These are phyloP conservation scores for Sylvietta virens DNA, from an alignment of 2,113 vertebrate genomes.

Conservation along the genomic window DNA sequence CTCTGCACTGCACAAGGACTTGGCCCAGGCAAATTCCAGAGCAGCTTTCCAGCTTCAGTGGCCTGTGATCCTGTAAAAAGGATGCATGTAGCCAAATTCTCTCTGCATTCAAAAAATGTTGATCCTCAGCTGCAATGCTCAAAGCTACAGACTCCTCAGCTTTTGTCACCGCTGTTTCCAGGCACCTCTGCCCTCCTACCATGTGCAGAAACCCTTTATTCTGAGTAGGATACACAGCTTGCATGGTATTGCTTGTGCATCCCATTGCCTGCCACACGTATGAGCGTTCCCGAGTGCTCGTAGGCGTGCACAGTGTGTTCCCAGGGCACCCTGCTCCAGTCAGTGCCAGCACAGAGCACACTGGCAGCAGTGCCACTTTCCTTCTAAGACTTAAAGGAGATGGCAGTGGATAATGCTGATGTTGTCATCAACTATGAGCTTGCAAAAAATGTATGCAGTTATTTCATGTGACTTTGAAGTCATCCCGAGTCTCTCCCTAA, in stretches of 20 bases:
- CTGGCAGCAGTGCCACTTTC: not conserved
- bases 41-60: not conserved
- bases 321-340: not conserved
- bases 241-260: fast-evolving
- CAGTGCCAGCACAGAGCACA: not conserved
- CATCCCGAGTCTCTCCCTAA: not conserved
- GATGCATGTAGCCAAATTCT: fast-evolving
- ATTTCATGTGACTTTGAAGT: not conserved
- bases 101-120: not conserved
- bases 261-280: fast-evolving
- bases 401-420: not conserved
- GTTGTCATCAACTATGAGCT: not conserved
- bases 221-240: not conserved
- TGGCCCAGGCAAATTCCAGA: not conserved
- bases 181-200: not conserved
- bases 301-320: fast-evolving
- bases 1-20: not conserved
- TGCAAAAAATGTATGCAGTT: not conserved
- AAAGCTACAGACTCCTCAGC: not conserved
- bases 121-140: not conserved
- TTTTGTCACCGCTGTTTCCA: not conserved
- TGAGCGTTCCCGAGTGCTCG: not conserved
- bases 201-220: not conserved
- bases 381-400: not conserved
- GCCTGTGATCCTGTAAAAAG: not conserved